Percentiles rank a stretch among this genome's conserved stretches.
phyloP scores from a whole-genome alignment of 2,888 invertebrate species.

The Yponomeuta cagnagella region DNA sequence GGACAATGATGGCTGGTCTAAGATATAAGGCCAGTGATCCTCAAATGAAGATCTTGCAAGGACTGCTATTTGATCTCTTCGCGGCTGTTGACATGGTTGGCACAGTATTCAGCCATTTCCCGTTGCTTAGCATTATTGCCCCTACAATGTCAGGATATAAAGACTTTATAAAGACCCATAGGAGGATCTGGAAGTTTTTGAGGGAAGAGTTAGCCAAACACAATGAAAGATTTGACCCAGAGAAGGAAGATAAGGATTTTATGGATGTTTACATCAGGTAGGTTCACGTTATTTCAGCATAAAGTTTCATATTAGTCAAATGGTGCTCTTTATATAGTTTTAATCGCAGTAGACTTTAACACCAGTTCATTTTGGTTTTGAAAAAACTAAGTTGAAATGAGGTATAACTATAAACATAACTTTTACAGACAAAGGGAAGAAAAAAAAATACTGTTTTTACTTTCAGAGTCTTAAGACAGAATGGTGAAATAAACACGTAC shows the following conservation, averaged over 20 bases:
- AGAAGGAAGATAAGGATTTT: conserved; percentile 81
- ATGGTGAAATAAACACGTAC: conserved; percentile 74
- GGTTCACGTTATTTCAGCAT: neutral
- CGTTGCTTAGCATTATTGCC: conserved; percentile 80
- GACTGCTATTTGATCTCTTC: conserved; percentile 81
- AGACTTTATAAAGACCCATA: conserved; percentile 81
- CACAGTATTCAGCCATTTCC: conserved; percentile 86
- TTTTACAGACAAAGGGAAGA: neutral
- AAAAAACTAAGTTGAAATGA: too few species aligned
- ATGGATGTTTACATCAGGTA: conserved; percentile 84
- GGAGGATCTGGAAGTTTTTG: conserved; percentile 83
- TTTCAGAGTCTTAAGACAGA: conserved; percentile 75
- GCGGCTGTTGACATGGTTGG: conserved; percentile 88
- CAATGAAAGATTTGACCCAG: conserved; percentile 75
- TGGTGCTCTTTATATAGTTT: too few species aligned
- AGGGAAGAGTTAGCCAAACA: conserved; percentile 82
- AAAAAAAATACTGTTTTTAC: neutral
- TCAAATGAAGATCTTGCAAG: conserved; percentile 80
- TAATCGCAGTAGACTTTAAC: too few species aligned
- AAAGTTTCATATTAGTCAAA: too few species aligned
- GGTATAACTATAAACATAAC: too few species aligned
- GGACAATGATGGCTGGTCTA: conserved; percentile 89
- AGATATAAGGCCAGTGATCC: conserved; percentile 82
- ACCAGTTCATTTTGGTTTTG: too few species aligned
- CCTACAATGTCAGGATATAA: conserved; percentile 87